A percentile compares a stretch with the other conserved stretches of the same genome.
These are phyloP conservation scores for Rhodophaea formosa DNA, from an alignment of 2,888 invertebrate species.

Conservation along the genomic window DNA sequence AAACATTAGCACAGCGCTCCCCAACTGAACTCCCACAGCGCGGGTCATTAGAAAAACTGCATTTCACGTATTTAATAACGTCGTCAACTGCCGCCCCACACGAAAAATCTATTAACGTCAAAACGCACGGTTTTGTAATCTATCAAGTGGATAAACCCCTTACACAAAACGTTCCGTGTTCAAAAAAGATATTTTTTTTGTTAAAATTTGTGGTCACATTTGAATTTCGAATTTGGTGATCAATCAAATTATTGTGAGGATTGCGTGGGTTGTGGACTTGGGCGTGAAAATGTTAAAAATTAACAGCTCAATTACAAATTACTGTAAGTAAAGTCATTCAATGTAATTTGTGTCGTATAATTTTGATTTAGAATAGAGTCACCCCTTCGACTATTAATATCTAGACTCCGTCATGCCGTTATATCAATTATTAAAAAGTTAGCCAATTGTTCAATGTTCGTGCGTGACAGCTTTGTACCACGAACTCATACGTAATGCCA, in stretches of 20 bases:
- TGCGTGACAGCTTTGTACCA: too few relatives aligned
- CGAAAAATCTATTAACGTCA: conserved; percentile 75
- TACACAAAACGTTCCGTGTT: conserved; percentile 24
- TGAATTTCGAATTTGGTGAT: neutral
- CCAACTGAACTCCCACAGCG: conserved; percentile 38
- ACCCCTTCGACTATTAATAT: too few relatives aligned
- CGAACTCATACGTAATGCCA: too few relatives aligned
- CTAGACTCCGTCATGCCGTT: too few relatives aligned
- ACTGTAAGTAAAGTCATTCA: too few relatives aligned
- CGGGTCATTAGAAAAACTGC: conserved; percentile 72
- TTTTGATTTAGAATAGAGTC: too few relatives aligned
- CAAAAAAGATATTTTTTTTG: neutral
- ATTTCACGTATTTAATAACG: conserved; percentile 78
- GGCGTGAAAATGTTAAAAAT: neutral
- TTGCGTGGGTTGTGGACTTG: neutral
- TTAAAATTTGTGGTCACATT: neutral
- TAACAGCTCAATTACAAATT: neutral
- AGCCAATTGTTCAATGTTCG: too few relatives aligned
- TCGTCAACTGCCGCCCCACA: conserved; percentile 61
- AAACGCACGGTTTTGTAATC: conserved; percentile 63
- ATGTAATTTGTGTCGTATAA: too few relatives aligned
- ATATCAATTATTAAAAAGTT: too few relatives aligned
- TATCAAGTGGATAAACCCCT: conserved; percentile 56
- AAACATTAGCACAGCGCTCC: conserved; percentile 49
- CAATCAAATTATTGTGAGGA: neutral